Conservation (phyloP, 2,113 vertebrate genomes). For the Elephas maximus region DNA sequence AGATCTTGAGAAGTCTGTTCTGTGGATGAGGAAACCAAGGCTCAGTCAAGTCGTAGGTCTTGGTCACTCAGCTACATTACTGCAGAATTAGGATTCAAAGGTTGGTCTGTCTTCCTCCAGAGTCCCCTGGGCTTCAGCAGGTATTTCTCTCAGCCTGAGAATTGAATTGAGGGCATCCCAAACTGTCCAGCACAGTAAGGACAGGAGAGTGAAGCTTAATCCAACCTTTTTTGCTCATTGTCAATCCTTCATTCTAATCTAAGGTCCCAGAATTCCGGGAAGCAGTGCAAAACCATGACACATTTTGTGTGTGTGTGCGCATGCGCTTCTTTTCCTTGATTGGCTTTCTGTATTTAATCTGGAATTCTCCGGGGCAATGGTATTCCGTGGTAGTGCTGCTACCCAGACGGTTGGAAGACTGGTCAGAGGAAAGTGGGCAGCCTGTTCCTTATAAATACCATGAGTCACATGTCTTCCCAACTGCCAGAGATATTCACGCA, state of each 20-base stretch:
- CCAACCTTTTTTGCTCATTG: too few species aligned
- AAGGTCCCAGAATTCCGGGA: background rate
- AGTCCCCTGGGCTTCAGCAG: background rate
- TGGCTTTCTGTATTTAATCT: conserved; percentile 48
- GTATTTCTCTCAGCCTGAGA: background rate
- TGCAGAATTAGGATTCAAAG: background rate
- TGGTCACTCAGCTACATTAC: background rate
- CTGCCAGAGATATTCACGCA: conserved; percentile 44
- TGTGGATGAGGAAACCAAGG: background rate
- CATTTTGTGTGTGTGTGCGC: background rate
- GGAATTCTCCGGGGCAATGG: conserved; percentile 37
- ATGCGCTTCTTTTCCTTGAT: background rate
- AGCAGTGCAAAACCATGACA: background rate
- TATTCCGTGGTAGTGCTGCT: background rate
- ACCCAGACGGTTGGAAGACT: conserved; percentile 5
- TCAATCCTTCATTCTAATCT: background rate
- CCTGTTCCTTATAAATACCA: conserved; percentile 45
- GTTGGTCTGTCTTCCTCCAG: background rate
- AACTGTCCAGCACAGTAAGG: rapidly evolving
- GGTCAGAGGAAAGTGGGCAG: conserved; percentile 69
- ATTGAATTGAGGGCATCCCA: background rate
- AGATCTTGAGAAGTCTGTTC: rapidly evolving
- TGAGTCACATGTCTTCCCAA: conserved; percentile 43
- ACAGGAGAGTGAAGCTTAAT: rapidly evolving
- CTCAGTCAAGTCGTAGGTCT: background rate